phyloP scores from a whole-genome alignment of 1,140 invertebrate species.

The Bactericera cockerelli region DNA sequence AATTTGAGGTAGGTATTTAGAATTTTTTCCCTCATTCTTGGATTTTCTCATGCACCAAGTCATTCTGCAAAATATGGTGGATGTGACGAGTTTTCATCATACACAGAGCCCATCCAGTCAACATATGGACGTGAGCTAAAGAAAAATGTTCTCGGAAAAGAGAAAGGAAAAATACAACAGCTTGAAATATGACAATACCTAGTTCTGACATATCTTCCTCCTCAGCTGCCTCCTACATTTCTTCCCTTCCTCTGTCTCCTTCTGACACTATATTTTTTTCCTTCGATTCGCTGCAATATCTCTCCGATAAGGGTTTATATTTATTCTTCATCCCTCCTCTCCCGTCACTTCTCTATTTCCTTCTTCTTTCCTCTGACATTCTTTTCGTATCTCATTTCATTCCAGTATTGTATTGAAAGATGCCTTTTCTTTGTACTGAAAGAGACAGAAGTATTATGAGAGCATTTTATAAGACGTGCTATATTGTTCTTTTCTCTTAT shows the following conservation, averaged over 20 bases:
- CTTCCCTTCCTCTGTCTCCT: neutral
- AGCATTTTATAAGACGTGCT: constrained; percentile 4
- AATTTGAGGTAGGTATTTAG: no score
- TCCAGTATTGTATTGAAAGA: neutral
- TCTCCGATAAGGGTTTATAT: neutral
- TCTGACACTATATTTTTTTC: neutral
- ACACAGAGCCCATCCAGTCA: no score
- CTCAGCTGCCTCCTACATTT: neutral
- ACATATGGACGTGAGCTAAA: no score
- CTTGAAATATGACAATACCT: constrained; percentile 7
- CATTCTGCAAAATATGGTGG: no score
- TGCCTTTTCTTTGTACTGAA: no score
- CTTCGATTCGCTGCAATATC: neutral
- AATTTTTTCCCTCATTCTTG: no score
- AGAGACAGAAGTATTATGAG: no score
- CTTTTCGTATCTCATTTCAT: neutral
- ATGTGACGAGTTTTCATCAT: no score
- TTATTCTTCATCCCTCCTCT: neutral
- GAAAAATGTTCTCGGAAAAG: no score
- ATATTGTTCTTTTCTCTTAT: neutral
- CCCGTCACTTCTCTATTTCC: no score
- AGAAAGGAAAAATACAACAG: neutral
- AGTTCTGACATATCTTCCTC: neutral
- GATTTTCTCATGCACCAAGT: no score
- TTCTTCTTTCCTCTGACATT: neutral